Percentiles rank a stretch among this genome's conserved stretches.
Conservation (phyloP, 2,113 vertebrate species). For the Vireo altiloquus region DNA sequence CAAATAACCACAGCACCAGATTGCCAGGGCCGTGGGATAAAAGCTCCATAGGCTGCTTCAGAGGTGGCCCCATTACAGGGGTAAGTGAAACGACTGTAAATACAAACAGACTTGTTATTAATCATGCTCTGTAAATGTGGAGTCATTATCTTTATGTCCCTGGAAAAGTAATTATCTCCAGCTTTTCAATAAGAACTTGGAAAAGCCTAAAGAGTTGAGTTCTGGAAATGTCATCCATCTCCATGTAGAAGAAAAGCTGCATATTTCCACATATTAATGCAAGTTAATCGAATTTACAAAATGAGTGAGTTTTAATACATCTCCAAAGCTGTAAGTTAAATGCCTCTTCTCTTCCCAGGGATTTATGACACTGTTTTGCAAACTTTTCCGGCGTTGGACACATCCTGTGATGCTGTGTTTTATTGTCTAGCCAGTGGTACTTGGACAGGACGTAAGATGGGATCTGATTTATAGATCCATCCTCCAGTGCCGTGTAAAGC, state of each 20-base stretch:
- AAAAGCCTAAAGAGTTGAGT: background rate
- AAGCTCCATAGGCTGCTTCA: background rate
- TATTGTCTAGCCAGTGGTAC: background rate
- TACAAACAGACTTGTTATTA: background rate
- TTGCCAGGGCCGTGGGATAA: fast-evolving
- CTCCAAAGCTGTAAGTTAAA: background rate
- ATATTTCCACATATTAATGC: background rate
- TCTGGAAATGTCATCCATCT: background rate
- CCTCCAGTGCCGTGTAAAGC: background rate
- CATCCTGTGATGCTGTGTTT: background rate
- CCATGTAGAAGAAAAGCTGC: background rate
- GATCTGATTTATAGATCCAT: background rate
- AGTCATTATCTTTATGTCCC: background rate
- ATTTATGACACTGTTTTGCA: background rate
- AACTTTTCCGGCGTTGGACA: background rate
- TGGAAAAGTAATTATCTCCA: constrained; percentile 36
- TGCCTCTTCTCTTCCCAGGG: background rate
- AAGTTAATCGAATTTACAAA: background rate
- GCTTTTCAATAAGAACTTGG: background rate
- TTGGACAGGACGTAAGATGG: background rate
- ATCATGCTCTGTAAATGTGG: background rate
- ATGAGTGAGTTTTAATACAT: background rate
- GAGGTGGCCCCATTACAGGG: background rate
- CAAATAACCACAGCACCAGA: background rate
- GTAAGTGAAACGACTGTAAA: background rate